Conservation (phyloP, 2,113 vertebrate species). For the Siniperca chuatsi region DNA sequence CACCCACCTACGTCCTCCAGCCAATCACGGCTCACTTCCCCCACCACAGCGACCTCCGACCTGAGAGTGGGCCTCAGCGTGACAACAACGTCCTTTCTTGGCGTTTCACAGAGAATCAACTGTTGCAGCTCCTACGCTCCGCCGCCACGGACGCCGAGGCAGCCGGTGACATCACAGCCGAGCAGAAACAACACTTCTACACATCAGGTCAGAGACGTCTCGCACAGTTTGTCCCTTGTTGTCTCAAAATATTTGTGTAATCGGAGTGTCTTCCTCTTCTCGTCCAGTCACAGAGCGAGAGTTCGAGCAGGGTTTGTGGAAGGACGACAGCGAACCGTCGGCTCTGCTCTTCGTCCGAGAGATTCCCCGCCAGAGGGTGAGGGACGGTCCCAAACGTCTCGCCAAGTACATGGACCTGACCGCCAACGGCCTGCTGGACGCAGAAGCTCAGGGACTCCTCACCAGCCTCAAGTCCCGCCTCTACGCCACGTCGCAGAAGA, state of each 20-base stretch:
- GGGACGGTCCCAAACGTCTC: slow-evolving; percentile 65
- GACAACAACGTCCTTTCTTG: slow-evolving; percentile 54
- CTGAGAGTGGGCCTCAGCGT: slow-evolving; percentile 62
- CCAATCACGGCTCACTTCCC: slow-evolving; percentile 81
- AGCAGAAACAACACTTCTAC: slow-evolving; percentile 81
- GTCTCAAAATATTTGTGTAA: not conserved
- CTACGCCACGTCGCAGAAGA: slow-evolving; percentile 11
- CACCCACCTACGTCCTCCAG: slow-evolving; percentile 85
- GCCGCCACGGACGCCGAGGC: slow-evolving; percentile 80
- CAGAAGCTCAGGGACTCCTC: slow-evolving; percentile 81
- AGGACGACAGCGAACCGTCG: not conserved
- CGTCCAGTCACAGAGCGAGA: slow-evolving; percentile 84
- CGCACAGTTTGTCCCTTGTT: not conserved
- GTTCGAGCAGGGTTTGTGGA: slow-evolving; percentile 81
- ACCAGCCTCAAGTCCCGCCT: slow-evolving; percentile 81
- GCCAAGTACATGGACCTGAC: slow-evolving; percentile 77
- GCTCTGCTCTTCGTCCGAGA: slow-evolving; percentile 86
- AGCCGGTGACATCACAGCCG: slow-evolving; percentile 77
- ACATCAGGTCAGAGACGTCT: slow-evolving; percentile 81
- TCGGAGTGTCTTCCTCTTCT: slow-evolving; percentile 6
- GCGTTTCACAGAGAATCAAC: slow-evolving; percentile 70
- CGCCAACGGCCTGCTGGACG: slow-evolving; percentile 76
- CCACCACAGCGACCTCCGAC: slow-evolving; percentile 70
- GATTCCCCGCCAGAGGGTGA: slow-evolving; percentile 72
- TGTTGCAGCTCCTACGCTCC: slow-evolving; percentile 72